Base-by-base conservation (phyloP, 64 coral and sea anemone genomes). In the Montipora foliosa region DNA sequence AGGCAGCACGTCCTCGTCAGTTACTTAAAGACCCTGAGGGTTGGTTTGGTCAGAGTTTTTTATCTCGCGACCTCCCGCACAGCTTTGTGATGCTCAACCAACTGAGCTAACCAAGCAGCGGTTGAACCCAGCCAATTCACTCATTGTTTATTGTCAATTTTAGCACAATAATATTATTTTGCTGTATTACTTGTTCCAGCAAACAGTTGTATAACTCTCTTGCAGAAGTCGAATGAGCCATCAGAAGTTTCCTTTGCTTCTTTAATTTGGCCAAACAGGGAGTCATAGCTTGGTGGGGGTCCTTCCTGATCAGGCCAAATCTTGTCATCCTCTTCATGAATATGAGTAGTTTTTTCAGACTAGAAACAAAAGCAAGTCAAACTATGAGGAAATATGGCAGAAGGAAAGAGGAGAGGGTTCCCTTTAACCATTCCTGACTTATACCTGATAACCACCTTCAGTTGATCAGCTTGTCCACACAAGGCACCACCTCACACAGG, bases 181-280 rank as follows among this genome's bases (percentile, higher is more conserved):
- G 44, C n/a, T 12, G 19, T 70, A 88, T 95, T 96, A 98, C 97
- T 98, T 98, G 97, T 98, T 93, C 97, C 97, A 89, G 97, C 97
- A 94, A 98, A 98, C 73, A 98, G 79, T 50, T 98, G 97, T 67
- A 95, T 75, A 84, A 95, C 95, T 85, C 91, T 66, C 76, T 98
- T 98, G 87, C 95, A 94, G 59, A 99, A 99, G 78, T 96, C 98
- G 67, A 99, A 85, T 53, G 89, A 92, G 19, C 97, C 97, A 88
- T 98, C 97, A 66, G 97, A 98, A 13, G 91, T 93, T 77, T 98
- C 94, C 44, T 98, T 98, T 7, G 97, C 97, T 74, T 98, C 97
- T 74, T 98, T 98, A 37, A 98, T 92, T 68, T 98, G 97, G 5
- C 97, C 97, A 92, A 98, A 98, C 17, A 98, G 62, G 7, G 95